Base-by-base conservation (phyloP, 2,797 vertebrate genomes). In the Paguma larvata region DNA sequence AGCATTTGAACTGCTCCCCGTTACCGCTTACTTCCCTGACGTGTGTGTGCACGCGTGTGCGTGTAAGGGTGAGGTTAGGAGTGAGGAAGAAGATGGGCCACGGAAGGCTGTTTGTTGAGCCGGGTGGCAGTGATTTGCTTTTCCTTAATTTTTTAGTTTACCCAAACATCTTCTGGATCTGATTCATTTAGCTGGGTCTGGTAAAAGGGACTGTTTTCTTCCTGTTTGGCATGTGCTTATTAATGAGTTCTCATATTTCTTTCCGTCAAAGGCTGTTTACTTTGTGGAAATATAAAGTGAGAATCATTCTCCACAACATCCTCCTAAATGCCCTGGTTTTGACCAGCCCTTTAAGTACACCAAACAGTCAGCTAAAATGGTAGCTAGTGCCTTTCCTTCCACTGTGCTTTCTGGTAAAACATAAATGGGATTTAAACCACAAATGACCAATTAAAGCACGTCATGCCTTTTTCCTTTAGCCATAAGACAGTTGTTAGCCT, bases 311-410 rank as follows among this genome's bases (percentile, higher is more conserved):
- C 92, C 44, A 1, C 77, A 87, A 73, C 84, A 86, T 87, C 91
- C 89, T 97, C 86, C 97, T 98, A 97, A 98, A 96, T 93, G 97
- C 84, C 67, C 96, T 98, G 98, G 94, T 98, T 98, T 94, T 98
- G 97, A 98, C 96, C 97, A 96, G 77, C 51, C 82, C 91, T 93
- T 95, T 98, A 98, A 98, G 96, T 91, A 97, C 70, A 98, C 87
- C 85, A 97, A 85, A 77, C 77, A 95, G 80, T 96, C 94, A 93
- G 93, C 87, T 83, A 78, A 89, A 97, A 85, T 95, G 91, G 96
- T 93, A 94, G 94, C 78, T n/a, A 78, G 89, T 63, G 95, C 0
- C 51, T 98, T 94, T 91, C 91, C 95, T 96, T 72, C 91, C 75
- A 89, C 94, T 97, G 86, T 97, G 94, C 91, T 94, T 97, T 97